Conservation (phyloP, 2,113 vertebrate species). For the Equus quagga region DNA sequence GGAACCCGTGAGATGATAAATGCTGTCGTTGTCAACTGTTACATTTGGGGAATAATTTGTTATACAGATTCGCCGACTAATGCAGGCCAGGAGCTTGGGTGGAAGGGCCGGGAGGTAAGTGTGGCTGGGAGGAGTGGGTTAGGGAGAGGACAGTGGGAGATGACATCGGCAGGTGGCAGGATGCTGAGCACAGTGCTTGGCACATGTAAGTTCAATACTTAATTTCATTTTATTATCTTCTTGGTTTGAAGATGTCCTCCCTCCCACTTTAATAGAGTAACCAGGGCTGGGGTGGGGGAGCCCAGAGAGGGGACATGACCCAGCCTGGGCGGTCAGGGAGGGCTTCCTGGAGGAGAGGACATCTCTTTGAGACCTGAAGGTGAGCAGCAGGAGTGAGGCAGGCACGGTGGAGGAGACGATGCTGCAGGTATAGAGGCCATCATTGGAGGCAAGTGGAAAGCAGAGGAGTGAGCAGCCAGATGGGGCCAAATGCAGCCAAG, state of each 20-base stretch:
- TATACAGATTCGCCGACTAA: neutral
- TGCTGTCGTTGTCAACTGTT: neutral
- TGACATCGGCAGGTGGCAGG: neutral
- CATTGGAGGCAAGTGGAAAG: neutral
- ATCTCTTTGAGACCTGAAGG: neutral
- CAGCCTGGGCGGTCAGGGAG: neutral
- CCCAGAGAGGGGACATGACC: too few species aligned
- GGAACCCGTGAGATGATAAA: neutral
- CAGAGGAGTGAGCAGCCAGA: neutral
- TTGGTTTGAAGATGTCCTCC: neutral
- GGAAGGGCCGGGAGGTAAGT: neutral
- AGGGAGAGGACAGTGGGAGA: neutral
- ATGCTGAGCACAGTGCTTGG: neutral
- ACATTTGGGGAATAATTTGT: neutral
- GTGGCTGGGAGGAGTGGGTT: neutral
- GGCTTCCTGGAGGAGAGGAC: neutral
- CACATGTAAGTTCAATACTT: neutral
- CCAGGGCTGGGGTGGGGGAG: neutral
- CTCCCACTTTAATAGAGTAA: neutral
- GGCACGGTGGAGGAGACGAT: neutral
- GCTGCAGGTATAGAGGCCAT: neutral
- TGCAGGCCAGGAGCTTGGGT: too few species aligned
- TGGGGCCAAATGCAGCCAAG: neutral
- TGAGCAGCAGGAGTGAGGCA: neutral
- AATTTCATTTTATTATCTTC: neutral